Conservation (phyloP, 2,797 vertebrate species). For the Sebastes ruberrimus region DNA sequence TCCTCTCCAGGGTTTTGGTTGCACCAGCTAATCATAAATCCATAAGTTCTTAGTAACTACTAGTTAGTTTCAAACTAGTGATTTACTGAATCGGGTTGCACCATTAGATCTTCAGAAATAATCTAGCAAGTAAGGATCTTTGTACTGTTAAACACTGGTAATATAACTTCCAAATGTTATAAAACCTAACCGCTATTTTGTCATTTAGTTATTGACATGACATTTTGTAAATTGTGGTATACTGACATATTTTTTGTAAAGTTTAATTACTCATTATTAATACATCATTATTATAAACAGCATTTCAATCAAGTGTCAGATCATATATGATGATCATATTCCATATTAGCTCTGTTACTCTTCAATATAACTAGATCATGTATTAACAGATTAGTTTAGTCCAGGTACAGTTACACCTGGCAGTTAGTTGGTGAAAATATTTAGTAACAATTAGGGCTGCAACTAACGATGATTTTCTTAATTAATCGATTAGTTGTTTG, state of each 20-base stretch:
- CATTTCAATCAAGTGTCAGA: background rate
- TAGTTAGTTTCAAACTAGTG: background rate
- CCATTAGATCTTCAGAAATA: background rate
- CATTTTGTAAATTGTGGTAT: background rate
- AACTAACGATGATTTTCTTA: too few species aligned
- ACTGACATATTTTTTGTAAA: background rate
- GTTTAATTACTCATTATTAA: background rate
- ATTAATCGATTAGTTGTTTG: too few species aligned
- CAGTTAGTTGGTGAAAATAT: too few species aligned
- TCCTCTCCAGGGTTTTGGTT: background rate
- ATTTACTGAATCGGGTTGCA: background rate
- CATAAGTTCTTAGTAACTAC: background rate
- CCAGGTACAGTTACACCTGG: background rate
- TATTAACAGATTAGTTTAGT: background rate
- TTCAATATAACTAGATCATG: background rate
- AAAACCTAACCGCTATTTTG: background rate
- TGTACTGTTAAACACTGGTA: background rate
- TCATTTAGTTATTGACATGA: too few species aligned
- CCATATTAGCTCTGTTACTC: background rate
- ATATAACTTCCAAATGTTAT: background rate
- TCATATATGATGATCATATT: background rate
- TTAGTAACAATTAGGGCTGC: too few species aligned
- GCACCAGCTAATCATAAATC: background rate
- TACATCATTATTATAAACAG: background rate
- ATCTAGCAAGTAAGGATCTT: background rate